Percentiles rank a stretch among this genome's conserved stretches.
These are phyloP conservation scores for Chymomyza caudatula DNA, from an alignment of 2,888 invertebrate species.

Conservation along the genomic window DNA sequence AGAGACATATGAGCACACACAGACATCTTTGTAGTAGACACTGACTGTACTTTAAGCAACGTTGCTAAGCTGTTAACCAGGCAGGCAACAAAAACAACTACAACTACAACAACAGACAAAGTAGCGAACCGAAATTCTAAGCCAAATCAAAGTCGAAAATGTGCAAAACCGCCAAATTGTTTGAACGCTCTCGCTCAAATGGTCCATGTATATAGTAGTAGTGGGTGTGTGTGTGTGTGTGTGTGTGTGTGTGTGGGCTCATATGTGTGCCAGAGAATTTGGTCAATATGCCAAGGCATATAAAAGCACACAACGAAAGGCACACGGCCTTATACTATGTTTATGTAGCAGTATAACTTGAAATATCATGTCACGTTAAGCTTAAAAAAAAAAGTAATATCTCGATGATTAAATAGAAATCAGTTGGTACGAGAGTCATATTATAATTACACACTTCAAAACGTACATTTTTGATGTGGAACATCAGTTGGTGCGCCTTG, in stretches of 20 bases:
- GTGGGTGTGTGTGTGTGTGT: no score
- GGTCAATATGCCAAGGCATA: constrained; percentile 30
- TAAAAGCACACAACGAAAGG: not conserved
- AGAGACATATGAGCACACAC: constrained; percentile 11
- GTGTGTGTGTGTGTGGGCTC: no score
- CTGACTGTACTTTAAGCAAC: not conserved
- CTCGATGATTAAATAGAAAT: no score
- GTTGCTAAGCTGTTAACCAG: constrained; percentile 1
- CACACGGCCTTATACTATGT: not conserved
- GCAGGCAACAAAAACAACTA: constrained; percentile 2
- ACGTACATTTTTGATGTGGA: no score
- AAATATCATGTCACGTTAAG: not conserved
- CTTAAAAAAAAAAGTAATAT: no score
- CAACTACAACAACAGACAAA: not conserved
- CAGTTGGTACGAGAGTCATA: no score
- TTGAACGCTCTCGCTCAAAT: constrained; percentile 26
- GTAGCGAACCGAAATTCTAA: constrained; percentile 5
- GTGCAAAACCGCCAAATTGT: constrained; percentile 49
- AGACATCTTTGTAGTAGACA: not conserved
- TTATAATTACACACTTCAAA: no score
- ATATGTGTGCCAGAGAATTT: constrained; percentile 36
- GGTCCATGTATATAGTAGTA: not conserved
- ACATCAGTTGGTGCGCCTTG: no score
- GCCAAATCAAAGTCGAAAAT: constrained; percentile 53
- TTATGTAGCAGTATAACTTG: not conserved